Percentiles rank a stretch among this genome's conserved stretches.
Evolutionary conservation across 2,797 vertebrate species (phyloP).

Genomic region (Pangasius macronema): DNA sequence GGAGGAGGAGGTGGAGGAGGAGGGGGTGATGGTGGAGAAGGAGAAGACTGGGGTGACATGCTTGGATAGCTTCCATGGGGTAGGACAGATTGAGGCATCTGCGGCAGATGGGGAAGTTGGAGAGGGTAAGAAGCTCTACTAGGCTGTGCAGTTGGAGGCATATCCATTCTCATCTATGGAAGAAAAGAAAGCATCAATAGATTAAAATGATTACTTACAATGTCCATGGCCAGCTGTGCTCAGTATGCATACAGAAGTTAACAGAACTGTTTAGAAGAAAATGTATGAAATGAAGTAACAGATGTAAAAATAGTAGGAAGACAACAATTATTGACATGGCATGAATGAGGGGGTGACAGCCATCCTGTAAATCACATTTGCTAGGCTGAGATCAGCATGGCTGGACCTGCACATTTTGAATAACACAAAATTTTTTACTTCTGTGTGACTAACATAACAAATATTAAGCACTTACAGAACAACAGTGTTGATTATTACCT

Average conservation of each 20-base stretch:
- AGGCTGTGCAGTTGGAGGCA: slow-evolving; percentile 76
- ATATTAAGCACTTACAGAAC: slow-evolving; percentile 13
- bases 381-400: not conserved
- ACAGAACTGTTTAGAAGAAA: not conserved
- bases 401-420: not conserved
- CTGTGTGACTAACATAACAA: not conserved
- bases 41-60: slow-evolving; percentile 71
- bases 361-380: slow-evolving; percentile 6
- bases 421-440: not conserved
- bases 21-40: slow-evolving; percentile 64
- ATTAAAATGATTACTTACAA: not conserved
- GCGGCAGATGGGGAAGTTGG: slow-evolving; percentile 71
- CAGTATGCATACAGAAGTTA: not conserved
- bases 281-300: not conserved
- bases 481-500: slow-evolving; percentile 3
- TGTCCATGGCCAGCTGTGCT: not conserved
- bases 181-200: slow-evolving; percentile 23
- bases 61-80: slow-evolving; percentile 74
- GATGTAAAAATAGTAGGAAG: slow-evolving; percentile 19
- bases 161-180: slow-evolving; percentile 77
- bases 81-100: slow-evolving; percentile 76
- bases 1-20: slow-evolving; percentile 66
- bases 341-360: not conserved
- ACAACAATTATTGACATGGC: slow-evolving; percentile 20
- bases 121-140: slow-evolving; percentile 69